These are phyloP conservation scores for Proisotoma minuta DNA, from an alignment of 2,888 invertebrate genomes.

Conservation along the genomic window DNA sequence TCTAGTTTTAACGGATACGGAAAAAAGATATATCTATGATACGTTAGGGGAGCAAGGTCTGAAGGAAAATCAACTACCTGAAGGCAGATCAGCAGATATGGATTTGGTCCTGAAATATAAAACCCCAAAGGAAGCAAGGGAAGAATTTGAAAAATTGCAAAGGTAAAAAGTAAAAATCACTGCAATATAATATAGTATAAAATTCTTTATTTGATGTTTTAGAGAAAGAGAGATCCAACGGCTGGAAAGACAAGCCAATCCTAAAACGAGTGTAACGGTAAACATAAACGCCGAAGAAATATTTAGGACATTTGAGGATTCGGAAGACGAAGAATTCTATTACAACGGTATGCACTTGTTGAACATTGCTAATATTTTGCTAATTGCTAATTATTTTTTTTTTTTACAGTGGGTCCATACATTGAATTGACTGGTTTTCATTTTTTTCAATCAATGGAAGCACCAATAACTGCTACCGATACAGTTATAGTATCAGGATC, in stretches of 20 bases:
- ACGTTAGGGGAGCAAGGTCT: conserved; percentile 80
- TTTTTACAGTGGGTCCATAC: conserved; percentile 55
- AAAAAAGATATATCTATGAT: conserved; percentile 93
- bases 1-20: conserved; percentile 82
- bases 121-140: conserved; percentile 91
- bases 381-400: conserved; percentile 13
- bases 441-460: conserved; percentile 87
- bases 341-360: conserved; percentile 34
- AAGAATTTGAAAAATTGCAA: conserved; percentile 82
- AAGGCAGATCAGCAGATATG: conserved; percentile 79
- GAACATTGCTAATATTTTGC: conserved; percentile 1
- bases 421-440: conserved; percentile 91
- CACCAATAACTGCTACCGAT: conserved; percentile 79
- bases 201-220: too few relatives aligned
- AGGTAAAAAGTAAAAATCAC: conserved; percentile 48
- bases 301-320: conserved; percentile 71
- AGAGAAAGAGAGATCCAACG: conserved; percentile 80
- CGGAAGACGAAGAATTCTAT: conserved; percentile 53
- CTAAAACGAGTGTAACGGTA: conserved; percentile 78
- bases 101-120: conserved; percentile 85
- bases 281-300: conserved; percentile 89
- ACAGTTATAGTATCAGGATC: conserved; percentile 78
- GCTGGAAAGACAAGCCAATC: conserved; percentile 85
- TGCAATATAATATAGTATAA: too few relatives aligned
- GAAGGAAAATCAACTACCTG: conserved; percentile 16